Conservation (phyloP, 1,140 invertebrate species). For the Orchestia grillus region DNA sequence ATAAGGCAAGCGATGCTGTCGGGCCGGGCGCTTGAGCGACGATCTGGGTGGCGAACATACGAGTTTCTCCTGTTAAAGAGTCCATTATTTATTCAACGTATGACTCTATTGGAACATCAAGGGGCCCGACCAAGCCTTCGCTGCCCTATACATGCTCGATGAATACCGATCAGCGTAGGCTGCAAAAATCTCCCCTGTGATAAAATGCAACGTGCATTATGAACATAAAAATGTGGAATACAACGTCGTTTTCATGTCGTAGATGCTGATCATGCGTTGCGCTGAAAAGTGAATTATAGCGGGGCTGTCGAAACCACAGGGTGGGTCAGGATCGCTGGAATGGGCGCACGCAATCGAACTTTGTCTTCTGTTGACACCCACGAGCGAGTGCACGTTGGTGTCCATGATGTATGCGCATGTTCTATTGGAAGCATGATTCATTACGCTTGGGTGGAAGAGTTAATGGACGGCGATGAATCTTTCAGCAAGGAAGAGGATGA, state of each 20-base stretch:
- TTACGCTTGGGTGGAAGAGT: background rate
- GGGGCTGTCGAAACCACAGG: background rate
- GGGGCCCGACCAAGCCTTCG: background rate
- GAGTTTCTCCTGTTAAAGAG: conserved; percentile 43
- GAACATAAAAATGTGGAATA: background rate
- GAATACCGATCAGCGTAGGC: conserved; percentile 16
- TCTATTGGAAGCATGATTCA: background rate
- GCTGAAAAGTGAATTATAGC: background rate
- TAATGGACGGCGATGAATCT: background rate
- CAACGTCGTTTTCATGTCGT: background rate
- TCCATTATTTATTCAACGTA: conserved; percentile 49
- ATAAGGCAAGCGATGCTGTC: conserved; percentile 7
- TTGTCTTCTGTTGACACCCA: background rate
- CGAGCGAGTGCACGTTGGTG: background rate
- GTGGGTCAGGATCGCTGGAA: background rate
- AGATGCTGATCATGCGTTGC: background rate
- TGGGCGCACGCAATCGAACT: conserved; percentile 5
- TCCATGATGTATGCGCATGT: background rate
- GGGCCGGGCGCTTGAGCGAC: conserved; percentile 28
- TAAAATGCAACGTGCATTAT: background rate
- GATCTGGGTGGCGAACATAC: conserved; percentile 49
- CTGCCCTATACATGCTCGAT: background rate
- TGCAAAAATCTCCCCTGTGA: background rate
- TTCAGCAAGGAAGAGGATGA: background rate
- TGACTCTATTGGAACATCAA: conserved; percentile 56